Evolutionary conservation across 1,140 invertebrate genomes (phyloP).

Genomic region (Telenomus remus): DNA sequence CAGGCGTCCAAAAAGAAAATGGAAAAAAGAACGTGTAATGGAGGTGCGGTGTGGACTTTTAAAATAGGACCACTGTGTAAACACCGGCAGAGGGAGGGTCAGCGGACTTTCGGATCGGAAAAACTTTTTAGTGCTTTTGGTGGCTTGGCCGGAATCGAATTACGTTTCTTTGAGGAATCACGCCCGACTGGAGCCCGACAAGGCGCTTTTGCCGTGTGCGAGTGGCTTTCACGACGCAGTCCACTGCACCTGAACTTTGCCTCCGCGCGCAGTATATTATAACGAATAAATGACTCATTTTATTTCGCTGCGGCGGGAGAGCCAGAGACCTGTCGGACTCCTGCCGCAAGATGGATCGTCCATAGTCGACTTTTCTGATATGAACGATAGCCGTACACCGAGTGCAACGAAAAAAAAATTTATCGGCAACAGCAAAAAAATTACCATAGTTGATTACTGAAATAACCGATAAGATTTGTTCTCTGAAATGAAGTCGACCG

Average conservation of each 20-base stretch:
- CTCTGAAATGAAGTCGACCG: no score
- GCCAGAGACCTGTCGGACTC: no score
- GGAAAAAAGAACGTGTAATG: no score
- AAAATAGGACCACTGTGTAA: neutral
- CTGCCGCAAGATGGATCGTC: constrained; percentile 17
- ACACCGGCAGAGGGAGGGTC: constrained; percentile 5
- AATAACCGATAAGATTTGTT: no score
- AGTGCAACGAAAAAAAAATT: no score
- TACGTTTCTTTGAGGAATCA: constrained; percentile 60
- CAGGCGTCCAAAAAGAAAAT: no score
- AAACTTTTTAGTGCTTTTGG: constrained; percentile 61
- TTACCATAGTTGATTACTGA: no score
- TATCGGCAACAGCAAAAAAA: no score
- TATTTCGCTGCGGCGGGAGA: neutral
- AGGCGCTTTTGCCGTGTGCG: constrained; percentile 43
- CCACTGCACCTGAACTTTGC: constrained; percentile 43
- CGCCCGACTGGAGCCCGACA: constrained; percentile 51
- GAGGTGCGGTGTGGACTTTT: neutral
- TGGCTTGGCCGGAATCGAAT: constrained; percentile 56
- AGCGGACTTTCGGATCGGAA: constrained; percentile 56
- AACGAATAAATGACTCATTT: constrained; percentile 46
- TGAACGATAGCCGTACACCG: constrained; percentile 8
- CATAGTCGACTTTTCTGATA: neutral
- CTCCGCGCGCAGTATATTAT: constrained; percentile 34
- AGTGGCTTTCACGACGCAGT: constrained; percentile 49